Base-by-base conservation (phyloP, 2,888 invertebrate species). In the Ectobius pallidus region DNA sequence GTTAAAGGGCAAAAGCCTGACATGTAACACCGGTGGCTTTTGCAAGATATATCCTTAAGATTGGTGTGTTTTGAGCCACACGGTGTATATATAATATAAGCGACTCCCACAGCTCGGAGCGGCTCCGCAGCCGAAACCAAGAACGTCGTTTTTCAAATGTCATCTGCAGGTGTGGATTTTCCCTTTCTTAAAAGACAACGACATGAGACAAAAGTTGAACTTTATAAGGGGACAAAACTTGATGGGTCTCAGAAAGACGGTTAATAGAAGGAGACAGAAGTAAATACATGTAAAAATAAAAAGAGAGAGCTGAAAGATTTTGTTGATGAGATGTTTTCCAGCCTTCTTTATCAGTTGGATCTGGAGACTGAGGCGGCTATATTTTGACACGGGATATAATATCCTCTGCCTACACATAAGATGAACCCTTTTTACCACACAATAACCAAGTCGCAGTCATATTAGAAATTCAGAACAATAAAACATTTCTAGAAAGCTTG, bases 401-500 rank as follows among this genome's bases (percentile, higher is more conserved):
- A 71, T 22, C 46, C 46, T 11, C 20, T 27, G 27, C 46, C 46
- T 27, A 46, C 65, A 27, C 14, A 34, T 11, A n/a, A n/a, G n/a
- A n/a, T n/a, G n/a, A 1, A 22, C 16, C 27, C 27, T 30, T 14
- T 52, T 52, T 25, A 52, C 52, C 52, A 22, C 52, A 70, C 61
- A 70, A 70, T 70, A 71, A 71, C 71, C 61, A 52, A 71, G 52
- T n/a, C 18, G 49, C 32, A 71, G 71, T 65, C 71, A 71, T 71
- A 71, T 71, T 71, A 71, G 39, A 70, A 65, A 65, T 71, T 71
- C 71, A 63, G 32, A 62, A 39, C 71, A 49, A 71, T 71, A 71
- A 71, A 71, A 46, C 52, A 58, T 30, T 32, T 67, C 27, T 34
- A 44, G 67, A 32, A 22, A 25, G 20, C 39, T 2, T 42, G 49